Evolutionary conservation across 2,797 vertebrate genomes (phyloP).

Genomic region (Catharus ustulatus): DNA sequence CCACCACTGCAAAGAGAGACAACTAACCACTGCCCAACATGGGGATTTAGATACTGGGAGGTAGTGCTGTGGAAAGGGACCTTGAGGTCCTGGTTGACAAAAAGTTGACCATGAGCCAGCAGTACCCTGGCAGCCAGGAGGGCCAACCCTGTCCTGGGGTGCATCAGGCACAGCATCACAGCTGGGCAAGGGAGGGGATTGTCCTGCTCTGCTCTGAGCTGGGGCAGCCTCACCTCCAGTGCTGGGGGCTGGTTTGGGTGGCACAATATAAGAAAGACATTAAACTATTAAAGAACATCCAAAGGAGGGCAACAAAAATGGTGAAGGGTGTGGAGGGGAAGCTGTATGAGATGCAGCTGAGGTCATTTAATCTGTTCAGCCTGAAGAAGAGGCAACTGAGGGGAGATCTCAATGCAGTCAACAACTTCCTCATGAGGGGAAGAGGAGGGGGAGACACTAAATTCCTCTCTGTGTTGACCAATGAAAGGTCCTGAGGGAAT

Average conservation of each 20-base stretch:
- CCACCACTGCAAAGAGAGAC: background rate
- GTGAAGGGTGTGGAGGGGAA: background rate
- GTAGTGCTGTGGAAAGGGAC: background rate
- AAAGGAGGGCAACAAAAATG: background rate
- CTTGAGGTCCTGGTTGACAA: accelerated
- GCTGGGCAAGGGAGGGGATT: accelerated
- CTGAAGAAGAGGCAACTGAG: background rate
- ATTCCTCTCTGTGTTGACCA: background rate
- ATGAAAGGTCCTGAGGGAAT: background rate
- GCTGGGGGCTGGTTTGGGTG: no score
- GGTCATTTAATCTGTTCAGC: background rate
- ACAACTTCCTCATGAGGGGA: background rate
- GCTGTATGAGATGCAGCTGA: accelerated
- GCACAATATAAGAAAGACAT: accelerated
- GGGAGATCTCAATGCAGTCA: accelerated
- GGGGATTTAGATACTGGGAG: background rate
- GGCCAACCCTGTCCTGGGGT: accelerated
- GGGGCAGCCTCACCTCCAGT: accelerated
- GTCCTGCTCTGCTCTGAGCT: accelerated
- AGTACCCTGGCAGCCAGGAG: background rate
- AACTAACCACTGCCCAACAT: background rate
- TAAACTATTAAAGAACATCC: accelerated
- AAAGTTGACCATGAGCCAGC: accelerated
- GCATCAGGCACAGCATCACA: background rate
- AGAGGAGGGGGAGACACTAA: background rate